Base-by-base conservation (phyloP, 2,113 vertebrate species). In the Ifrita kowaldi region DNA sequence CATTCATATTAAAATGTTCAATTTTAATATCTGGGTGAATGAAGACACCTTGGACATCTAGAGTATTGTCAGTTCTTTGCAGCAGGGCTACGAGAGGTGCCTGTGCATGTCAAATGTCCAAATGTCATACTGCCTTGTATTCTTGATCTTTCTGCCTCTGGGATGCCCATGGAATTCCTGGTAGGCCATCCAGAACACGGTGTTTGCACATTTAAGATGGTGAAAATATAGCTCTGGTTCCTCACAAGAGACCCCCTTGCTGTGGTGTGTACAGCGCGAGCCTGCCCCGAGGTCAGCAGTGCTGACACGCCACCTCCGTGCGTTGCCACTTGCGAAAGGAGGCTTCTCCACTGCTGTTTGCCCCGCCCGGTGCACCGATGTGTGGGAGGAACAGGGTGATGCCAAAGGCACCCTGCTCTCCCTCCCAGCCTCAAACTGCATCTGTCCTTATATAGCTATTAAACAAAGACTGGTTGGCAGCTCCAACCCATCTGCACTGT, bases 271-370 rank as follows among this genome's bases (percentile, higher is more conserved):
- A 19, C 10, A 2, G 47, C 1, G 9, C 16, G 76, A 76, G 26
- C 33, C 39, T 68, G 60, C 32, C 37, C 28, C 1, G 2, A 14
- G 35, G 1, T 11, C 24, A 56, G 69, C 47, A 37, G 7, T 1
- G 5, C 28, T 16, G 5, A 11, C n/a, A 44, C 3, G 5, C 10
- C 37, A 20, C n/a, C 42, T 3, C 85, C 19, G 26, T 19, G 39
- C 0, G 0, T 7, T 32, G 19, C 10, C 33, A 1, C 33, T 21
- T 33, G 35, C 2, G 9, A 62, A 15, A 0, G 6, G 70, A 53
- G 28, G 39, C 17, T 46, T 26, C 44, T 26, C 22, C 2, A 0
- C 50, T 23, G 63, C 47, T 12, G 8, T 4, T 26, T 55, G 32
- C 32, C 32, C 14, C 0, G 0, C 30, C 15, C n/a, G 62, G 17